phyloP scores from a whole-genome alignment of 2,888 invertebrate genomes.

The Congeria kusceri region DNA sequence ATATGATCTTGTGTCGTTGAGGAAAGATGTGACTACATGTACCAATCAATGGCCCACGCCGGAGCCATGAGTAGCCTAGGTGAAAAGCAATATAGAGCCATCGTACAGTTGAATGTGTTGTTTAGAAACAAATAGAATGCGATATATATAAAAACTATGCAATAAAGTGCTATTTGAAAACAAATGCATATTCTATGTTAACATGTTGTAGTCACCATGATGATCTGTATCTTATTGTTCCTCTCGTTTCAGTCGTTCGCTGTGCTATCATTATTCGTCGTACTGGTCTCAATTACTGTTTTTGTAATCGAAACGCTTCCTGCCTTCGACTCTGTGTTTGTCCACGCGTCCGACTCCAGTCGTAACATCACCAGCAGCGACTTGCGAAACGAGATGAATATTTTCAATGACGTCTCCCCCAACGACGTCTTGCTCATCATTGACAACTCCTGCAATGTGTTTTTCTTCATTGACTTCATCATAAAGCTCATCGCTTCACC shows the following conservation, averaged over 20 bases:
- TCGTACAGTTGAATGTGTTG: too few species aligned
- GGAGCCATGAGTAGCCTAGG: too few species aligned
- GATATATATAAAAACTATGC: too few species aligned
- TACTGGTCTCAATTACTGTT: slow-evolving; percentile 70
- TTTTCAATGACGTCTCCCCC: slow-evolving; percentile 66
- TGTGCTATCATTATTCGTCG: slow-evolving; percentile 63
- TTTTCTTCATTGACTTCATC: slow-evolving; percentile 71
- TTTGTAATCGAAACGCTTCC: slow-evolving; percentile 73
- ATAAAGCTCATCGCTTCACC: slow-evolving; percentile 70
- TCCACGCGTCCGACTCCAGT: slow-evolving; percentile 56
- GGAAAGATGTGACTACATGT: too few species aligned
- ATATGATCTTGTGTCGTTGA: too few species aligned
- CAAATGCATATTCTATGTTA: too few species aligned
- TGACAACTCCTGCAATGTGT: slow-evolving; percentile 70
- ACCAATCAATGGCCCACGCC: too few species aligned
- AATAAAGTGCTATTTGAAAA: too few species aligned
- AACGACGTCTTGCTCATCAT: slow-evolving; percentile 68
- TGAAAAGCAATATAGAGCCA: too few species aligned
- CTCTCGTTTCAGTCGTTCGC: slow-evolving; percentile 68
- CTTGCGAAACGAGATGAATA: slow-evolving; percentile 67
- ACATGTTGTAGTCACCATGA: too few species aligned
- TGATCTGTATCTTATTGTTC: neutral
- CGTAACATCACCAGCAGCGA: slow-evolving; percentile 67
- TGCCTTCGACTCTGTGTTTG: slow-evolving; percentile 66
- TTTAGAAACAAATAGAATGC: too few species aligned